These are phyloP conservation scores for Alcedo quadribrachys DNA, from an alignment of 2,797 vertebrate species.

Conservation along the genomic window DNA sequence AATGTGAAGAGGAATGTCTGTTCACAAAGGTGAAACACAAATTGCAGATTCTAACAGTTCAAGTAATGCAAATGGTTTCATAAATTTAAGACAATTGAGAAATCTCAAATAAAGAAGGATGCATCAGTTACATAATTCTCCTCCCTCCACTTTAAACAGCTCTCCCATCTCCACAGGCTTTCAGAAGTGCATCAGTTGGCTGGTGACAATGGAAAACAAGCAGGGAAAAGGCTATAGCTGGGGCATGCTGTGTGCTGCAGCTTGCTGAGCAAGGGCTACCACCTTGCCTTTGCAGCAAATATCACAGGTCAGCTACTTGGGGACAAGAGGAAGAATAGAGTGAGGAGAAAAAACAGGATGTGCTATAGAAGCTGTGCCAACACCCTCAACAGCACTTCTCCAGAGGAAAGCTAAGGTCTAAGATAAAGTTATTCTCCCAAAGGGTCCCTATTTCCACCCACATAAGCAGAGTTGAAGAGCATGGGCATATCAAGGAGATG, in stretches of 20 bases:
- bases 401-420: background rate
- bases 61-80: background rate
- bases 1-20: rapidly evolving
- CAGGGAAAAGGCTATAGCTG: background rate
- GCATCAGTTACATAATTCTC: background rate
- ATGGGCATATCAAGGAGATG: background rate
- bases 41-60: background rate
- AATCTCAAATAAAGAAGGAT: background rate
- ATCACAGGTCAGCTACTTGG: background rate
- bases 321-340: background rate
- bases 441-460: background rate
- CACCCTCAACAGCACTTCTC: background rate
- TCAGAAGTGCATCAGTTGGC: background rate
- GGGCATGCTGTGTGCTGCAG: background rate
- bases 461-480: background rate
- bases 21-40: background rate
- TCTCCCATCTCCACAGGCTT: background rate
- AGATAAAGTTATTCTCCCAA: background rate
- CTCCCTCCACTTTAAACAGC: background rate
- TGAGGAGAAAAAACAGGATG: background rate
- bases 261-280: background rate
- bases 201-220: background rate
- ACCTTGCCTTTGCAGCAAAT: background rate
- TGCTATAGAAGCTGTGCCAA: background rate
- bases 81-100: background rate